Conservation (phyloP, 2,113 vertebrate genomes). For the Pomatostomus ruficeps region DNA sequence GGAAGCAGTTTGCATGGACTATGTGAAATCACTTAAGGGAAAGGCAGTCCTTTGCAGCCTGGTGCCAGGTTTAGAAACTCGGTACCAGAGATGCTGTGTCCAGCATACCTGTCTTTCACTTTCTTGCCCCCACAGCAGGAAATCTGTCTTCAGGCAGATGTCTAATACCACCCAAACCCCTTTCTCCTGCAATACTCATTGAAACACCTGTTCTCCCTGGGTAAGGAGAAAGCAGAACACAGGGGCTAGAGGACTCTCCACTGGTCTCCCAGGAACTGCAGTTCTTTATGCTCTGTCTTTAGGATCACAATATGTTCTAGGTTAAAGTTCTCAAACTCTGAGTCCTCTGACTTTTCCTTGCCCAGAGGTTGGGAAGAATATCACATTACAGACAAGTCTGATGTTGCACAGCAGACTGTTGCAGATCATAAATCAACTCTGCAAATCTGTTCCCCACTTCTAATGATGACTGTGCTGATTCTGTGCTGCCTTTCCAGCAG, state of each 20-base stretch:
- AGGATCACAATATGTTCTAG: background rate
- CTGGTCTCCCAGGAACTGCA: background rate
- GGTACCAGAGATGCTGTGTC: background rate
- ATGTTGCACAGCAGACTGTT: background rate
- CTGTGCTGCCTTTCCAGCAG: background rate
- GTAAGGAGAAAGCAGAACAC: background rate
- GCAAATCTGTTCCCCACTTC: background rate
- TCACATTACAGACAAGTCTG: background rate
- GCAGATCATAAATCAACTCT: background rate
- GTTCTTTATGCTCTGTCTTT: background rate
- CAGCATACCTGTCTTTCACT: background rate
- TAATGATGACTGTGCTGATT: background rate
- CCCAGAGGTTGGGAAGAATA: background rate
- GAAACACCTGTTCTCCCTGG: background rate
- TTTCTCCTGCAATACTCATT: background rate
- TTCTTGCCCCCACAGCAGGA: background rate
- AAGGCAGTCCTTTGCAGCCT: background rate
- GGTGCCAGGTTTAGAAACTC: background rate
- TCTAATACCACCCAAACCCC: background rate
- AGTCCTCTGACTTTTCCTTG: background rate
- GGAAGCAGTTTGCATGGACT: background rate
- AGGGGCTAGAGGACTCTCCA: background rate
- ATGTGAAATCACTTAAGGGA: background rate
- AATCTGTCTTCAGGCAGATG: background rate
- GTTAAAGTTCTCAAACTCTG: background rate